Evolutionary conservation across 2,113 vertebrate species (phyloP).

Genomic region (Chlorodrepanis virens): DNA sequence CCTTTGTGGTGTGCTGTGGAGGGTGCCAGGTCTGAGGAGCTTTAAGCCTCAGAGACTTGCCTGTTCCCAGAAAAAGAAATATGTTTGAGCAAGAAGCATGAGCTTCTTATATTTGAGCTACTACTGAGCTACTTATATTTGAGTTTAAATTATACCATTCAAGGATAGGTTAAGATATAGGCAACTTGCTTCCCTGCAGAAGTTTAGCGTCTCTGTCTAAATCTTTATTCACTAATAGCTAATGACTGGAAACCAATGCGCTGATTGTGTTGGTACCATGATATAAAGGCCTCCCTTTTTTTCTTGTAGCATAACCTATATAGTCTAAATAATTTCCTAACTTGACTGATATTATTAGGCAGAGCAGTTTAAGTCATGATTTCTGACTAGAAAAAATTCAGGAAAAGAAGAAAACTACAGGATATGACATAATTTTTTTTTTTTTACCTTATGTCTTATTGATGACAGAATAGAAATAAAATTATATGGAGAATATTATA

Average conservation of each 20-base stretch:
- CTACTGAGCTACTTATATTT: not conserved
- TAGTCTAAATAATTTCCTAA: not conserved
- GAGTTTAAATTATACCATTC: not conserved
- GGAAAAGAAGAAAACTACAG: not conserved
- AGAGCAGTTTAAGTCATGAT: not conserved
- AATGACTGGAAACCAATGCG: not conserved
- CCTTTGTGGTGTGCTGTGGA: not conserved
- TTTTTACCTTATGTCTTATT: not conserved
- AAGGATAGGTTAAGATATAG: not conserved
- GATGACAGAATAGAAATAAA: not conserved
- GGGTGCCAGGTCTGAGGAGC: not conserved
- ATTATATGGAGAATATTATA: not conserved
- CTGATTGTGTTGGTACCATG: not conserved
- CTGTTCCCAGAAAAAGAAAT: not conserved
- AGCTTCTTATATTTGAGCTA: not conserved
- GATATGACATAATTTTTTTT: not conserved
- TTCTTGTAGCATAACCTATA: accelerated
- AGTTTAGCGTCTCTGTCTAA: not conserved
- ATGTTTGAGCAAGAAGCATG: not conserved
- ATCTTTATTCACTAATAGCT: not conserved
- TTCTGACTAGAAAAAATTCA: not conserved
- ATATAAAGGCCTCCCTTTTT: not conserved
- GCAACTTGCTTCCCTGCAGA: not conserved
- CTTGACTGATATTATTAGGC: not conserved
- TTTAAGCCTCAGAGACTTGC: not conserved